Conservation (phyloP, 2,888 invertebrate species). For the Netelia virgata region DNA sequence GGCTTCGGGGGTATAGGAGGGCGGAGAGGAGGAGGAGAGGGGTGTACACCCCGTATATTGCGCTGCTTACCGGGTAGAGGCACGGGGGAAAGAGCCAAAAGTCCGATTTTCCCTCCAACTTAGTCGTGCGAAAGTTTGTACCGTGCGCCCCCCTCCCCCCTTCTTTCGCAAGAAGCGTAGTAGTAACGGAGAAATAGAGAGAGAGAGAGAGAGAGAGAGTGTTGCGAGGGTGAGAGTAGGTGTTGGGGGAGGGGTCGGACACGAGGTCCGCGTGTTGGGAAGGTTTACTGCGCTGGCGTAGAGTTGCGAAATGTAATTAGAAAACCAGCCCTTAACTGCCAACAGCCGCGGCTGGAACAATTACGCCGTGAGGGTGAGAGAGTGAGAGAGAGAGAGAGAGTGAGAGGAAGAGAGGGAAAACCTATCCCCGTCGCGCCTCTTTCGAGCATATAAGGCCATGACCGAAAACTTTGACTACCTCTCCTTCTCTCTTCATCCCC, state of each 20-base stretch:
- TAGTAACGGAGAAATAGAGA: not conserved
- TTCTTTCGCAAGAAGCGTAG: constrained; percentile 6
- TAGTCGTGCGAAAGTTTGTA: constrained; percentile 52
- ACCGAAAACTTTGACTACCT: constrained; percentile 52
- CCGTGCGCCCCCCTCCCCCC: not conserved
- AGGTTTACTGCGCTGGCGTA: constrained; percentile 58
- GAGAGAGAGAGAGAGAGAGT: constrained; percentile 15
- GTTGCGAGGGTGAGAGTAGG: not conserved
- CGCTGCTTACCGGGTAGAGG: not conserved
- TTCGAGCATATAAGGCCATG: constrained; percentile 40
- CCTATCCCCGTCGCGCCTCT: constrained; percentile 29
- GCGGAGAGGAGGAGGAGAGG: no score
- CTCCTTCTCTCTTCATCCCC: constrained; percentile 4
- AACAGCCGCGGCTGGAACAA: constrained; percentile 67
- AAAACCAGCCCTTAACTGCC: constrained; percentile 67
- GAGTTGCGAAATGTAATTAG: constrained; percentile 68
- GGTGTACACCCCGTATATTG: no score
- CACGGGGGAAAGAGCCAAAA: constrained; percentile 23
- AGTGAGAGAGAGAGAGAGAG: not conserved
- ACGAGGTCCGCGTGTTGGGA: constrained; percentile 47
- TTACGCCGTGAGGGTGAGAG: constrained; percentile 42
- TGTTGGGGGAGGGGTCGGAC: constrained; percentile 8
- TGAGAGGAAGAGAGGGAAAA: constrained; percentile 36
- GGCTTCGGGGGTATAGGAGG: no score
- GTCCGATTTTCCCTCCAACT: constrained; percentile 57